Base-by-base conservation (phyloP, 2,888 invertebrate genomes). In the Sphecodes monilicornis region DNA sequence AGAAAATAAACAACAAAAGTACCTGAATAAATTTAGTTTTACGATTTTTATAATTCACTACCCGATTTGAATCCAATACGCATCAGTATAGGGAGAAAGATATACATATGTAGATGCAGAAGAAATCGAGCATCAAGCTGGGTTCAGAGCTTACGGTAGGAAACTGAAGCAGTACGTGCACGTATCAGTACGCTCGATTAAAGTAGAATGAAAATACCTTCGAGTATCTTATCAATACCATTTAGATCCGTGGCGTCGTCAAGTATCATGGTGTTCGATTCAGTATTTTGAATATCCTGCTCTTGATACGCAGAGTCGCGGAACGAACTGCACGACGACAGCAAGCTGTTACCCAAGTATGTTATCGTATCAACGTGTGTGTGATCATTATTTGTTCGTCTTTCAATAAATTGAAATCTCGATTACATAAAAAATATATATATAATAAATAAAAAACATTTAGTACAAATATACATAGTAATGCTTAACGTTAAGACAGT, bases 311-410 rank as follows among this genome's bases (percentile, higher is more conserved):
- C 97, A 87, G 97, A 97, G 95, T 98, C 98, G 91, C 98, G 96
- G 95, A 98, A 98, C 76, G 98, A 98, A 95, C 97, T 98, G 96
- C 97, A 97, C 94, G 97, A 97, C 92, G 97, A 97, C 94, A 97
- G 96, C 95, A 97, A 95, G 95, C 97, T 97, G 96, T 92, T 95
- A 95, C 89, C 89, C 87, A 91, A 91, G 91, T 81, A 72, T 69
- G 29, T 78, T 78, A 73, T 80, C 41, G 66, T 78, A 82, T 74
- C n/a, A 85, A 72, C 22, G 68, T 78, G 46, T 75, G 68, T 78
- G 46, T 75, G 54, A 80, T 60, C 66, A 84, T 64, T 26, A 73
- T 71, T 36, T 46, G 43, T 78, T 66, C 54, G 39, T 81, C 60
- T 22, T 80, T 16, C 57, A n/a, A 70, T 41, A 18, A 72, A 32